Percentiles rank a stretch among this genome's conserved stretches.
Evolutionary conservation across 2,797 vertebrate genomes (phyloP).

Genomic region (Lepidocolaptes lacrymiger): DNA sequence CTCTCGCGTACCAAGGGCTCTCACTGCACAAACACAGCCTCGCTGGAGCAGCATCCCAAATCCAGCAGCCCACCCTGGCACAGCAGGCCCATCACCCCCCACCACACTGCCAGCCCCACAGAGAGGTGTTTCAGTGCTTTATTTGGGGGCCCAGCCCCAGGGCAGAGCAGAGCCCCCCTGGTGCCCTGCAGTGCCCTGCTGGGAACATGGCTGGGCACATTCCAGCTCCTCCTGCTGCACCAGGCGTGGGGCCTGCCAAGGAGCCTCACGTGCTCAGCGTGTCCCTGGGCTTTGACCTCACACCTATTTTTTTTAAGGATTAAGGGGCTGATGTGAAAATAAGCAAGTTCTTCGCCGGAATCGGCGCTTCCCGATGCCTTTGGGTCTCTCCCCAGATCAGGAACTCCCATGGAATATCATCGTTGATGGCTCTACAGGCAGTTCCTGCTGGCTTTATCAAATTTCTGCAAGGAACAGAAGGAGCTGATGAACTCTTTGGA

Average conservation of each 20-base stretch:
- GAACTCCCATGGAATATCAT: background rate
- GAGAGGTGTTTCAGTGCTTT: background rate
- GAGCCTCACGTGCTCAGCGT: background rate
- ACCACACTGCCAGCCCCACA: background rate
- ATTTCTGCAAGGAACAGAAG: slow-evolving; percentile 7
- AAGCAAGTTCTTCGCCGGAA: background rate
- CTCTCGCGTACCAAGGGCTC: background rate
- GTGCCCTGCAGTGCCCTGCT: background rate
- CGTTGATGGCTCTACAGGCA: background rate
- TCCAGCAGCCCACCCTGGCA: background rate
- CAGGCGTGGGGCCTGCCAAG: background rate
- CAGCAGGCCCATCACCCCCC: background rate
- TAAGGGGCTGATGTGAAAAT: background rate
- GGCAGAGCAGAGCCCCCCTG: background rate
- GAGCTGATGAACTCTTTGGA: slow-evolving; percentile 23
- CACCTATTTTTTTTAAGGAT: slow-evolving; percentile 19
- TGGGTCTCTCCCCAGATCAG: background rate
- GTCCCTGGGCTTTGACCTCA: slow-evolving; percentile 45
- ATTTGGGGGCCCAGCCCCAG: background rate
- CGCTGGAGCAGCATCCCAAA: background rate
- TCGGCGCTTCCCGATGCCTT: background rate
- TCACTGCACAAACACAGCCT: background rate
- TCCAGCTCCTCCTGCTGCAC: slow-evolving; percentile 1
- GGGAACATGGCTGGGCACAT: slow-evolving; percentile 47
- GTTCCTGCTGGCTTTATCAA: background rate